Base-by-base conservation (phyloP, 2,888 invertebrate species). In the Melitaea athalia region DNA sequence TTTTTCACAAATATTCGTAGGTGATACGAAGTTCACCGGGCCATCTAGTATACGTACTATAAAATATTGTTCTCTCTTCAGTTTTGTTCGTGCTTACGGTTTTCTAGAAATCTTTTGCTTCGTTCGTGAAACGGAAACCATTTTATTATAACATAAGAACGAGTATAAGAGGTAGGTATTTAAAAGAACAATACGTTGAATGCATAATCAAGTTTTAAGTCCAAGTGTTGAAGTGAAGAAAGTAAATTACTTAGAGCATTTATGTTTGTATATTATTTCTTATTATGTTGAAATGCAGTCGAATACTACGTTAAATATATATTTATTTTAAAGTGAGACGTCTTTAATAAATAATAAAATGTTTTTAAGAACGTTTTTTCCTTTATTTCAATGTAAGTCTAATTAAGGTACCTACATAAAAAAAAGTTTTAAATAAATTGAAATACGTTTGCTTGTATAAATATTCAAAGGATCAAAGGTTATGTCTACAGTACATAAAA, bases 181-280 rank as follows among this genome's bases (percentile, higher is more conserved):
- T 64, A 68, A 64, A 72, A 72, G 72, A 70, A 72, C 72, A 72
- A 72, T 72, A 68, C 70, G 52, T 68, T 71, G 66, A 71, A 71
- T 63, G 71, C 63, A 69, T 71, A 69, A 71, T 67, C 62, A 61
- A 60, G 64, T 68, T 67, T 61, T 55, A 64, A 63, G 42, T 45
- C 52, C 65, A 59, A 63, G 55, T 59, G 31, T 55, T 49, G 55
- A 67, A 65, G 33, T 45, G 57, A 57, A 57, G 38, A 57, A 57
- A 57, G 38, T 42, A 57, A 57, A 57, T 57, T 57, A 68, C 60
- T 60, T 60, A 60, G 60, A 45, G 47, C 45, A 45, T 47, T 60
- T 47, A 33, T 33, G 14, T 14, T 55, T 12, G 12, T 55, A 55
- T 55, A 55, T 24, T 53, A 24, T 12, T 17, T n/a, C n/a, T n/a